Base-by-base conservation (phyloP, 2,888 invertebrate genomes). In the Scaeva pyrastri region DNA sequence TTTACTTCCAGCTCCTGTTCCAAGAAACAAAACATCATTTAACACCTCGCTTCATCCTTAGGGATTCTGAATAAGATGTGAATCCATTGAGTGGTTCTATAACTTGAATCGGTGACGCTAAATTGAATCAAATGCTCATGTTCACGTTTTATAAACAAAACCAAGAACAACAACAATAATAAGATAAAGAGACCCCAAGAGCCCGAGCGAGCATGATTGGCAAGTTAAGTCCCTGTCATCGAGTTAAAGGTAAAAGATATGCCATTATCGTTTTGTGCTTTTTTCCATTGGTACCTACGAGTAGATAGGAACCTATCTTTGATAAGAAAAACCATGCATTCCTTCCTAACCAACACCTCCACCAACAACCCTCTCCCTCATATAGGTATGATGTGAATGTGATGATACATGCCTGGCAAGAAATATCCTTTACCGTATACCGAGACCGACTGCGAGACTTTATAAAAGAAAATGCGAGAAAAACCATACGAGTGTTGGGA, bases 151-250 rank as follows among this genome's bases (percentile, higher is more conserved):
- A n/a, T n/a, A n/a, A n/a, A n/a, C n/a, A 16, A 16, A 19, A 36
- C 19, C 48, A 16, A 31, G 48, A 48, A 66, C 31, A 16, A 31
- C 31, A 31, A 48, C 26, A 43, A 1, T 1, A 11, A 66, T 48
- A 66, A 21, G n/a, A 66, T 48, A 66, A 21, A 14, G 31, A 48
- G 31, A 31, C 31, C 36, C 31, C 48, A 12, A 64, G 45, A 26
- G 45, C 16, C 62, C 14, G 21, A 11, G 10, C 19, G 12, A 68
- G 31, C n/a, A 14, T 58, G 66, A 58, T 72, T 77, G 81, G 58
- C 77, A 82, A 60, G 41, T 72, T 52, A 77, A 77, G 41, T 66
- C 52, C 45, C 23, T 26, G 41, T 68, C 60, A 60, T 55, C 48
- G 62, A 66, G 19, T 66, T 66, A 62, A 62, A 16, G 23, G n/a